A percentile compares a stretch with the other conserved stretches of the same genome.
Conservation (phyloP, 2,113 vertebrate genomes). For the Nycticryphes semicollaris region DNA sequence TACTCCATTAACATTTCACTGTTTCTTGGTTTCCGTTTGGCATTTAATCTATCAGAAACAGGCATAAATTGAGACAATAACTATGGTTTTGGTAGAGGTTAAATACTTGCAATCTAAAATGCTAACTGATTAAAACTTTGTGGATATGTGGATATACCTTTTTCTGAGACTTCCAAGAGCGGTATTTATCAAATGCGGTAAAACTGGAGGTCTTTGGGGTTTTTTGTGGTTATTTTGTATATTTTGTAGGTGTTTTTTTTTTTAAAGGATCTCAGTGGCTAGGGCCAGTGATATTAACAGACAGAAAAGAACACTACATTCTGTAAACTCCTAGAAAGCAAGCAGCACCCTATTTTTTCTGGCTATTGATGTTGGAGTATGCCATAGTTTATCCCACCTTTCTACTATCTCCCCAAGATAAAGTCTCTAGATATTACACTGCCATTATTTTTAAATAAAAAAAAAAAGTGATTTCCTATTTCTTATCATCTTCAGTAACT, state of each 20-base stretch:
- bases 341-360: neutral
- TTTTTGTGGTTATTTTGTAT: neutral
- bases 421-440: neutral
- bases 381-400: neutral
- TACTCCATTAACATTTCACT: slow-evolving; percentile 78
- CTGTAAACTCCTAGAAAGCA: neutral
- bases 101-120: slow-evolving; percentile 53
- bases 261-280: neutral
- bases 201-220: neutral
- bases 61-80: slow-evolving; percentile 64
- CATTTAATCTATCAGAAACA: slow-evolving; percentile 64
- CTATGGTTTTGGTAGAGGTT: slow-evolving; percentile 42
- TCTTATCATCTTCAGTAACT: neutral
- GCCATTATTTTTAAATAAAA: neutral
- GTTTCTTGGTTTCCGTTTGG: slow-evolving; percentile 73
- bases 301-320: neutral
- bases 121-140: slow-evolving; percentile 18
- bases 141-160: neutral
- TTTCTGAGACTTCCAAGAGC: neutral
- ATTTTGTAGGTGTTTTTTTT: neutral
- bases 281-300: neutral
- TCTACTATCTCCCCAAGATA: neutral
- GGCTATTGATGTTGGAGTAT: neutral
- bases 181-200: neutral
- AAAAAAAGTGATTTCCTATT: neutral